Evolutionary conservation across 2,113 vertebrate species (phyloP), one percentile per base, ranked within the genome.

Genomic region (Takifugu flavidus): DNA sequence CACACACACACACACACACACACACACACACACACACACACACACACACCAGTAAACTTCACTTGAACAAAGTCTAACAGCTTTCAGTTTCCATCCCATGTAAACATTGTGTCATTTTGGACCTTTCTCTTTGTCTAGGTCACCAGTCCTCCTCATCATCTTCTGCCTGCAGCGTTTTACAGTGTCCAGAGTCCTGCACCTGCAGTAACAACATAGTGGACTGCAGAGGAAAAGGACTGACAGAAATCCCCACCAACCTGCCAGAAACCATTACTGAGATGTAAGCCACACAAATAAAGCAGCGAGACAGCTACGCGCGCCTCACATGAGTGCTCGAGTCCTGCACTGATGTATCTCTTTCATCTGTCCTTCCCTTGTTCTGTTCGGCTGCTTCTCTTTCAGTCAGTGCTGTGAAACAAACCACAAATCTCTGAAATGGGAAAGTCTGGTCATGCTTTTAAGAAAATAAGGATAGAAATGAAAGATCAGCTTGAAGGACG

Each of bases 191-290:
- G 53, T 93, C 93, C 4, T 99, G 97, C 86, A 95, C 95, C 73
- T 99, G 97, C 75, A 98, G 94, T 82, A 99, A 99, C 91, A 99
- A 98, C 75, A 95, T 99, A 0, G 97, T 99, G 64, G 97, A 99
- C 91, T 99, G 97, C 79, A 92, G 97, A 82, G 96, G 95, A 53
- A 99, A 99, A 67, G 92, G 94, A 34, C 91, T 99, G 54, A 91
- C 93, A 4, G 96, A 98, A 70, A 98, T 99, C 71, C 96, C 97
- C 70, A 95, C 93, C 0, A 99, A 96, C 78, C 94, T 99, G 46
- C 97, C 97, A 2, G 96, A 99, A 87, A 96, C 95, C 54, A 99
- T 98, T 80, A 98, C 96, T 12, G 97, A 99, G 91, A 99, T 98
- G 96, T 98, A 89, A 92, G 55, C 50, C 52, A 55, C 54, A 62